A percentile compares a stretch with the other conserved stretches of the same genome.
These are phyloP conservation scores for Xiphorhynchus erythropygius DNA, from an alignment of 2,797 vertebrate genomes.

Conservation along the genomic window DNA sequence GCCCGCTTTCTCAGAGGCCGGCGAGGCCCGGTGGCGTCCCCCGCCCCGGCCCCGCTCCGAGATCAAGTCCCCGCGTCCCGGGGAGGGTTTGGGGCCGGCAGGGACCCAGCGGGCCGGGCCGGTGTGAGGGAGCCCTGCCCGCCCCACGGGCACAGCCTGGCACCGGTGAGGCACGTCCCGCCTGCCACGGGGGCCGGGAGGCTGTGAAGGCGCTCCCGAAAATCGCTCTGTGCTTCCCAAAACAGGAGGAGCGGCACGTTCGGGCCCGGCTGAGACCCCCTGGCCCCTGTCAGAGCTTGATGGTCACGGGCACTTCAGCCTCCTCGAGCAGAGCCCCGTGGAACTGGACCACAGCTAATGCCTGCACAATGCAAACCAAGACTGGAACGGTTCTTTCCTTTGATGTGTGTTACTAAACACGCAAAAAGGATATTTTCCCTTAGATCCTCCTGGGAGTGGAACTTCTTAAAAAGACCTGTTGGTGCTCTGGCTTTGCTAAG, in stretches of 20 bases:
- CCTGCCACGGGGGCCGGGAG: background rate
- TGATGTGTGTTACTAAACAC: conserved; percentile 66
- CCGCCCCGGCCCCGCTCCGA: too few relatives aligned
- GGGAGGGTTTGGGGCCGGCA: background rate
- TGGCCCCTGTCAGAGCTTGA: background rate
- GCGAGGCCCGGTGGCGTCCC: too few relatives aligned
- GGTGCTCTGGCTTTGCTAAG: conserved; percentile 4
- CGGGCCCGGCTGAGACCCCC: conserved; percentile 31
- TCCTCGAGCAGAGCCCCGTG: conserved; percentile 1
- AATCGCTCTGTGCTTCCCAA: background rate
- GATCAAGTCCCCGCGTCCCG: too few relatives aligned
- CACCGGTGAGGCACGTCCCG: background rate
- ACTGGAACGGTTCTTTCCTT: conserved; percentile 44
- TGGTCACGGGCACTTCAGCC: conserved; percentile 12
- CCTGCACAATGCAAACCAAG: conserved; percentile 55
- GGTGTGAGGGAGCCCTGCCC: background rate
- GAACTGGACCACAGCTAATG: conserved; percentile 70
- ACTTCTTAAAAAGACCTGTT: conserved; percentile 65
- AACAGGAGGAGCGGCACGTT: background rate
- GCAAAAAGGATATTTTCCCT: conserved; percentile 51
- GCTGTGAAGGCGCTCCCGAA: background rate
- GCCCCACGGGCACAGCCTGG: fast-evolving
- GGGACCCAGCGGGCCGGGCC: background rate
- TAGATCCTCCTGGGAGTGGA: background rate
- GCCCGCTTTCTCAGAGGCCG: too few relatives aligned